Evolutionary conservation across 2,113 vertebrate species (phyloP), one percentile per base, ranked within the genome.

Genomic region (Rafetus swinhoei): DNA sequence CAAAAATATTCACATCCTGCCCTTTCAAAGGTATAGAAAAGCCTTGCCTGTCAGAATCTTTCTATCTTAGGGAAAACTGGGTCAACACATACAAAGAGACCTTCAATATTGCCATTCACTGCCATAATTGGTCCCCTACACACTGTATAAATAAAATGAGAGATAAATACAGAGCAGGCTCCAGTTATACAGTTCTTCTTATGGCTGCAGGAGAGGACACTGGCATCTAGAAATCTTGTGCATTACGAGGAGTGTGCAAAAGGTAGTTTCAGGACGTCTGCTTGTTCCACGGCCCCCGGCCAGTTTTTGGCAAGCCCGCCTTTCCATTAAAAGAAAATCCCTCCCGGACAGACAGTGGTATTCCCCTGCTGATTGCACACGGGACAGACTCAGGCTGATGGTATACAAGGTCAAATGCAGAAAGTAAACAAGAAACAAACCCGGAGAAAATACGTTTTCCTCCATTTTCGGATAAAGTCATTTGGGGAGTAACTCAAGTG

Each of bases 241-340:
- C 29, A 39, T 88, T 81, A 72, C n/a, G 11, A 55, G 60, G 22
- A 69, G 29, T 21, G 84, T 89, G 55, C 82, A 76, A 84, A 93
- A 96, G 79, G 55, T 25, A 77, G 22, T 93, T 94, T 90, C 57
- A 92, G 54, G 50, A 92, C 18, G 50, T 84, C 4, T 81, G 84
- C 16, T 85, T 4, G n/a, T 69, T 92, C 79, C 53, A 60, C 29
- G 83, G 29, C 77, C n/a, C 59, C 84, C n/a, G 87, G 50, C 45
- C 60, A 88, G 88, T 79, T 91, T 88, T 84, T 86, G 59, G 62
- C 27, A 90, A 69, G 65, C 6, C 90, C 7, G 1, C 35, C 32
- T 85, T 94, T 93, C 24, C 84, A 39, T 80, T 89, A 59, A 52
- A 52, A 24, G 13, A 62, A 65, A 65, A 65, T n/a, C 21, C 83